Percentiles rank a stretch among this genome's conserved stretches.
Evolutionary conservation across 1,140 invertebrate species (phyloP).

Genomic region (Drosophila novamexicana): DNA sequence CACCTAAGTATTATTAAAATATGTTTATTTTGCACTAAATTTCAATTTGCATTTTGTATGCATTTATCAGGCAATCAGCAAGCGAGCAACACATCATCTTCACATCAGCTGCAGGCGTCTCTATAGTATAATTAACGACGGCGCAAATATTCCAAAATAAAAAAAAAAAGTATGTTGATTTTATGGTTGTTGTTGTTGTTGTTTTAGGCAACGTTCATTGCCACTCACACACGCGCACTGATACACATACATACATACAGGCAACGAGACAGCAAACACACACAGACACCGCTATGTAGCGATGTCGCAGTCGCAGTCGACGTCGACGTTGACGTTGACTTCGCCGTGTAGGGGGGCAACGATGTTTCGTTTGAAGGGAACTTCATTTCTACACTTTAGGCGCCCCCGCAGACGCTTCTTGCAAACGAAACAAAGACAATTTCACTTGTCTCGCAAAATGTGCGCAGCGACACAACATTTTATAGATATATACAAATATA

Average conservation of each 20-base stretch:
- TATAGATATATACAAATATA: conserved; percentile 13
- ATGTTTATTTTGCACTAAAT: conserved; percentile 33
- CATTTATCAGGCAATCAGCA: conserved; percentile 38
- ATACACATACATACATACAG: conserved; percentile 18
- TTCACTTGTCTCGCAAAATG: conserved; percentile 66
- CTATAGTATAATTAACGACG: conserved; percentile 46
- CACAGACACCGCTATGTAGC: conserved; percentile 36
- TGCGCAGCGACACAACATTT: conserved; percentile 27
- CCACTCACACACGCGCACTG: conserved; percentile 33
- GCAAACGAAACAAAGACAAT: conserved; percentile 71
- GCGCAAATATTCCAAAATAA: conserved; percentile 68
- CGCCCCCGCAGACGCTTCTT: conserved; percentile 44
- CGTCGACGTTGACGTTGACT: neutral
- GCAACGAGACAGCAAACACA: conserved; percentile 46
- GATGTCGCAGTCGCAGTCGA: neutral
- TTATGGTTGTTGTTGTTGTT: conserved; percentile 36
- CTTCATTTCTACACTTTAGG: conserved; percentile 73
- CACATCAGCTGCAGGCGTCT: conserved; percentile 24
- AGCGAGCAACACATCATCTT: conserved; percentile 15
- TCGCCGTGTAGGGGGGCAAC: conserved; percentile 10
- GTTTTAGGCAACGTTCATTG: conserved; percentile 69
- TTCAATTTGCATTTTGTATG: conserved; percentile 37
- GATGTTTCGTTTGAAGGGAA: conserved; percentile 69
- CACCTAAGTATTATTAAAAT: conserved; percentile 21
- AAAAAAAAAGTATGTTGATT: conserved; percentile 17